phyloP scores from a whole-genome alignment of 2,888 invertebrate species.

The Acheta domesticus region DNA sequence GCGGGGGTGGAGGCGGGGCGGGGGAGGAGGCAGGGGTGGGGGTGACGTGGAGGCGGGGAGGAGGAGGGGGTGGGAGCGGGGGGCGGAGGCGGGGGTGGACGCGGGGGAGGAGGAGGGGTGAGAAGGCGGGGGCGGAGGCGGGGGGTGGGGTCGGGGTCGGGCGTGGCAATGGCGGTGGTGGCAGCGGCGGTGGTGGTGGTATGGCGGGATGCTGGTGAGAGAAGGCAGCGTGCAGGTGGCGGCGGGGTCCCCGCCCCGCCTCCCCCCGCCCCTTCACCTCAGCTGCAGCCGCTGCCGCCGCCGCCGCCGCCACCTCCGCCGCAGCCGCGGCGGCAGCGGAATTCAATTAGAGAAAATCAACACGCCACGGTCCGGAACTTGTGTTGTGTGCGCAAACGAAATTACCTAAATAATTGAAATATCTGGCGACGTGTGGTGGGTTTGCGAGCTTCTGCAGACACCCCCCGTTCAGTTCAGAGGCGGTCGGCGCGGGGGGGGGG shows the following conservation, averaged over 20 bases:
- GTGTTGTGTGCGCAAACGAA: conserved; percentile 9
- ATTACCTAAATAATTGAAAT: conserved; percentile 9
- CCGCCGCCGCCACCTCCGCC: neutral
- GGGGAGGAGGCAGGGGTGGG: neutral
- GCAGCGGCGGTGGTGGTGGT: too few relatives aligned
- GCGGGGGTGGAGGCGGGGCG: too few relatives aligned
- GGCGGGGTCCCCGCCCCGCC: neutral
- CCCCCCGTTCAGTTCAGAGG: neutral
- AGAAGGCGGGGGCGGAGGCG: too few relatives aligned
- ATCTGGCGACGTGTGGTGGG: neutral
- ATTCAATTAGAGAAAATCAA: conserved; percentile 18
- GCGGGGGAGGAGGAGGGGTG: too few relatives aligned
- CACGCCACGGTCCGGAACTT: neutral
- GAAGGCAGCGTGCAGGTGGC: neutral
- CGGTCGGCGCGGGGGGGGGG: too few relatives aligned
- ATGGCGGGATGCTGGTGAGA: neutral
- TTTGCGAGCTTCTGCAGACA: neutral
- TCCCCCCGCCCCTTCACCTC: neutral
- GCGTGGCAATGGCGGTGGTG: too few relatives aligned
- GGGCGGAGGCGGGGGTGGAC: too few relatives aligned
- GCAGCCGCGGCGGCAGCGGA: neutral
- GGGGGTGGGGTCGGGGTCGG: too few relatives aligned
- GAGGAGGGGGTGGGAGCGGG: too few relatives aligned
- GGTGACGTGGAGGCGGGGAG: neutral
- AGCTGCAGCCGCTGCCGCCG: neutral